Percentiles rank a stretch among this genome's conserved stretches.
Conservation (phyloP, 2,113 vertebrate genomes). For the Hiodon alosoides region DNA sequence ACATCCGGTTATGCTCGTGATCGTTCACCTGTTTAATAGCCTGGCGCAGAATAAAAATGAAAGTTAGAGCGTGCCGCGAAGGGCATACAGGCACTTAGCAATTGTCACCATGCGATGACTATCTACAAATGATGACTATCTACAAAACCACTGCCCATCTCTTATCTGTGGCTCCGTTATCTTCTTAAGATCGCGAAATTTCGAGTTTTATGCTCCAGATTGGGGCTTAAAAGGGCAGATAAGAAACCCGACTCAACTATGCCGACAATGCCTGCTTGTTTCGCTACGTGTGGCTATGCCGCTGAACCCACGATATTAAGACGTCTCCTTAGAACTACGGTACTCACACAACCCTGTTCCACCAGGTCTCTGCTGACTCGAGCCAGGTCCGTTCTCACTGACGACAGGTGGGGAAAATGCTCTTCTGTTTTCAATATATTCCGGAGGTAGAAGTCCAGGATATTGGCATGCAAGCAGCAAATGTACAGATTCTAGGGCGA, state of each 20-base stretch:
- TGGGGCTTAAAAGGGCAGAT: no score
- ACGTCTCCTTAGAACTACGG: no score
- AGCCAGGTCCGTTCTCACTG: slow-evolving; percentile 56
- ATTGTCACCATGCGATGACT: background rate
- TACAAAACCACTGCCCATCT: background rate
- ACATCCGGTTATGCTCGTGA: slow-evolving; percentile 14
- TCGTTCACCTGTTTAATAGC: slow-evolving; percentile 18
- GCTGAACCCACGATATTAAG: background rate
- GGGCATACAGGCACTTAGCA: background rate
- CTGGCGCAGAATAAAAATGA: background rate
- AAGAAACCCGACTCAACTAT: no score
- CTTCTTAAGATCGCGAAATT: background rate
- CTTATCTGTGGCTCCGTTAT: background rate
- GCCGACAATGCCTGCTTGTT: background rate
- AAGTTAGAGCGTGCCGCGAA: background rate
- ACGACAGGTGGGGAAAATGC: slow-evolving; percentile 30
- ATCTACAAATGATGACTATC: background rate
- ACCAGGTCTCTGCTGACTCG: slow-evolving; percentile 49
- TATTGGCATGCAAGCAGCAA: slow-evolving; percentile 68
- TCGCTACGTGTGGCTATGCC: background rate
- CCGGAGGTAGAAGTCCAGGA: slow-evolving; percentile 52
- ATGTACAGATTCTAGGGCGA: slow-evolving; percentile 47
- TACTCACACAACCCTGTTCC: slow-evolving; percentile 37
- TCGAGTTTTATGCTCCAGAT: background rate
- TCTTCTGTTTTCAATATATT: slow-evolving; percentile 49